These are phyloP conservation scores for Nothobranchius furzeri DNA, from an alignment of 2,113 vertebrate genomes.

Conservation along the genomic window DNA sequence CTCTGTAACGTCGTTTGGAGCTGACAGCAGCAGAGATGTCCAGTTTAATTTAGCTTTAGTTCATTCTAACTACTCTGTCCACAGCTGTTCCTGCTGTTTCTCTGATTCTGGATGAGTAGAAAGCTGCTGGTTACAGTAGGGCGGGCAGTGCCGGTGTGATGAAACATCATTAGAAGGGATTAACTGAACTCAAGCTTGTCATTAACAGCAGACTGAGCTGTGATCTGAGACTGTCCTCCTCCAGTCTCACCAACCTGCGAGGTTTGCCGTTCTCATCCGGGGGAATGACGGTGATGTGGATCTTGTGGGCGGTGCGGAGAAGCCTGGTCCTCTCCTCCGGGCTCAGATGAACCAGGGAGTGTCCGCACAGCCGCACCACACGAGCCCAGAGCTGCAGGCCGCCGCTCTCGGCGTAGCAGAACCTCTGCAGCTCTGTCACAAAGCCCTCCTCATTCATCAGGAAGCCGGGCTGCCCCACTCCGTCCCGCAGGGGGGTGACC, in stretches of 20 bases:
- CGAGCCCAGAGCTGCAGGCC: constrained; percentile 87
- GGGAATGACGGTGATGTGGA: constrained; percentile 90
- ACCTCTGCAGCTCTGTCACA: constrained; percentile 87
- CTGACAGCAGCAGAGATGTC: constrained; percentile 18
- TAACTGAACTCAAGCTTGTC: constrained; percentile 54
- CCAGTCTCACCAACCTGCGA: constrained; percentile 80
- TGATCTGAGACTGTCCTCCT: constrained; percentile 34
- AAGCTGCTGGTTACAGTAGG: constrained; percentile 23
- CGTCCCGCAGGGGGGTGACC: constrained; percentile 85
- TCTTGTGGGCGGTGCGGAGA: constrained; percentile 85
- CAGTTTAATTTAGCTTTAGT: constrained; percentile 11
- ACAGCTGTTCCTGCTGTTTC: constrained; percentile 36
- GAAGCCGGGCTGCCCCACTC: constrained; percentile 88
- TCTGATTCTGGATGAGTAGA: constrained; percentile 27
- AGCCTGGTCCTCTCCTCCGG: constrained; percentile 77
- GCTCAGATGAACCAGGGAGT: constrained; percentile 80
- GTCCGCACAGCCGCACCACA: constrained; percentile 86
- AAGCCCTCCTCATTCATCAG: constrained; percentile 88
- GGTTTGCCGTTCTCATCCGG: constrained; percentile 89
- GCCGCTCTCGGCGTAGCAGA: constrained; percentile 87
- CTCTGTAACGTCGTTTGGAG: constrained; percentile 8
- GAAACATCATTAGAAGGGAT: constrained; percentile 60
- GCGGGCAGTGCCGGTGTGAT: constrained; percentile 35
- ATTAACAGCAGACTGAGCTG: constrained; percentile 37
- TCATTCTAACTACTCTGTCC: constrained; percentile 5